Evolutionary conservation across 2,797 vertebrate species (phyloP).

Genomic region (Fundulus diaphanus): DNA sequence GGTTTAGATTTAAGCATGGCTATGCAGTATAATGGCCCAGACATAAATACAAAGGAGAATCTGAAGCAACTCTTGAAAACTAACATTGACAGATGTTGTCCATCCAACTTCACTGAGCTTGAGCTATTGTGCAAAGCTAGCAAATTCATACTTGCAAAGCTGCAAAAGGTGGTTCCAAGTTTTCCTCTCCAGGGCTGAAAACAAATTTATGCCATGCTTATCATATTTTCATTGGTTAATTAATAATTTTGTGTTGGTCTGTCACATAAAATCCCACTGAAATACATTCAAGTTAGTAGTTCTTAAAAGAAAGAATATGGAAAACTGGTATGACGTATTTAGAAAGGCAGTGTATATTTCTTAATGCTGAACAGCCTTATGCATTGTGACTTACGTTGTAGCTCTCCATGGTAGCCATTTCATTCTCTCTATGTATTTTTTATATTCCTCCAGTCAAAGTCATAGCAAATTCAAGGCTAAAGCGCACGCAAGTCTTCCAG

Average conservation of each 20-base stretch:
- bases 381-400: conserved; percentile 7
- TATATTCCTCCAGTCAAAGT: conserved; percentile 39
- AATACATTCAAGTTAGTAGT: neutral
- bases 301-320: neutral
- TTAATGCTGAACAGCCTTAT: neutral
- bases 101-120: neutral
- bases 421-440: conserved; percentile 40
- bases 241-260: neutral
- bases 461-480: conserved; percentile 56
- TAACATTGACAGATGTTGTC: neutral
- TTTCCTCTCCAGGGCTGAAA: neutral
- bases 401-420: conserved; percentile 15
- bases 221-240: neutral
- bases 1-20: neutral
- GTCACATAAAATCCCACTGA: neutral
- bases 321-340: neutral
- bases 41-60: neutral
- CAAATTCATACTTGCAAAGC: neutral
- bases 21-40: neutral
- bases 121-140: neutral
- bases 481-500: conserved; percentile 46
- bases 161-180: neutral
- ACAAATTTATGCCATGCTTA: neutral
- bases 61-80: neutral
- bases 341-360: neutral